Base-by-base conservation (phyloP, 2,888 invertebrate genomes). In the Coecobrya sp. region DNA sequence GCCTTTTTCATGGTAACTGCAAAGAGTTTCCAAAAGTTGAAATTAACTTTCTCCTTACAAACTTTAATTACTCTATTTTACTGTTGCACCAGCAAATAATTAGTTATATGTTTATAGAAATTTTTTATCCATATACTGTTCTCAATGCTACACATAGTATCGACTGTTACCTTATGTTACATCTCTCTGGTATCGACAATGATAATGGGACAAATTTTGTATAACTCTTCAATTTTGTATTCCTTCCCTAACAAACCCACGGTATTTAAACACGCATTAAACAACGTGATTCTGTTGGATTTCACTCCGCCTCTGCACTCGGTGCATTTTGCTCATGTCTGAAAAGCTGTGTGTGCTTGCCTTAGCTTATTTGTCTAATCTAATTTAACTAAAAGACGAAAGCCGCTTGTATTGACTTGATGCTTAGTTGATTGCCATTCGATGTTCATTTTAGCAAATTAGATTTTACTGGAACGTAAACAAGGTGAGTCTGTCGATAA, bases 381-480 rank as follows among this genome's bases (percentile, higher is more conserved):
- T 19, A 22, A 59, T 0, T n/a, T n/a, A n/a, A n/a, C n/a, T n/a
- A n/a, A n/a, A 59, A 19, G 13, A 59, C 8, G 27, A 65, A 25
- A 27, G 5, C 11, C 5, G 13, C 27, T 65, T 65, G 3, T 65
- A 65, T 65, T 65, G 65, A 27, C 65, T 27, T 65, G 76, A 8
- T 49, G 19, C 16, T 19, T 42, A 49, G 76, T 42, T 36, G 42
- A 59, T 59, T 59, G 19, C 59, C 8, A 59, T 59, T 65, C 27
- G 65, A 25, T n/a, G n/a, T 65, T 65, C 65, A 49, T 76, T 76
- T 76, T 45, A n/a, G 8, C 42, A 73, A 73, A 36, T 73, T 73
- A 36, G 73, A 42, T 68, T 73, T 73, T 42, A 7, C 45, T 42
- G 76, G 45, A 76, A 42, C 5, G 49, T 45, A 45, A 65, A 65